Conservation (phyloP, 1,140 invertebrate genomes). For the Drosophila ogumai region DNA sequence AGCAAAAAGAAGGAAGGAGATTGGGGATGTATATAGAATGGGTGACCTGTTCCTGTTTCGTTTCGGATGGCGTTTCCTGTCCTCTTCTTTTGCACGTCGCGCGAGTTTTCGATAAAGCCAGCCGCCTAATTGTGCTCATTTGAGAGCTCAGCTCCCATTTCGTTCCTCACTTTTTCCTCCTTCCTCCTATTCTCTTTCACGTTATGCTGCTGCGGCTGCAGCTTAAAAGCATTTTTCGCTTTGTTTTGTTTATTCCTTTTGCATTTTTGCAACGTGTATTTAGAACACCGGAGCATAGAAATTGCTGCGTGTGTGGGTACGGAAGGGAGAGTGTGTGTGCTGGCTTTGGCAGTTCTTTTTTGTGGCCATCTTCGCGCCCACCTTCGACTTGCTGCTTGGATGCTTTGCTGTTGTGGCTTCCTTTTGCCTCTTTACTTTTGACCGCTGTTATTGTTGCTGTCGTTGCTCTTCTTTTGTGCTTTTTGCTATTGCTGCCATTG, state of each 20-base stretch:
- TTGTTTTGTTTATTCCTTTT: slow-evolving; percentile 66
- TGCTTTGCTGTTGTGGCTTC: slow-evolving; percentile 58
- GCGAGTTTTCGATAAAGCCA: slow-evolving; percentile 75
- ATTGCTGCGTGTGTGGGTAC: slow-evolving; percentile 19
- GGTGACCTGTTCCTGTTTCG: slow-evolving; percentile 75
- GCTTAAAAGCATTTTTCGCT: slow-evolving; percentile 67
- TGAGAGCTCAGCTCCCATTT: slow-evolving; percentile 67
- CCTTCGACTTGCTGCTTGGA: slow-evolving; percentile 72
- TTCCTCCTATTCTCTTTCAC: slow-evolving; percentile 36
- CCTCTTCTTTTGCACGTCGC: slow-evolving; percentile 39
- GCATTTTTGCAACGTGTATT: slow-evolving; percentile 76
- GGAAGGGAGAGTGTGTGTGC: slow-evolving; percentile 1
- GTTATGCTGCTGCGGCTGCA: slow-evolving; percentile 54
- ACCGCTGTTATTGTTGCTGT: slow-evolving; percentile 56
- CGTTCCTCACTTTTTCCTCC: slow-evolving; percentile 21
- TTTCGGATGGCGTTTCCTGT: slow-evolving; percentile 43
- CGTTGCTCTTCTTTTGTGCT: slow-evolving; percentile 51
- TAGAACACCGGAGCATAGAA: slow-evolving; percentile 68
- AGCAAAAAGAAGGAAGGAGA: slow-evolving; percentile 30
- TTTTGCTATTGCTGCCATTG: slow-evolving; percentile 52
- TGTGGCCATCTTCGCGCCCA: slow-evolving; percentile 60
- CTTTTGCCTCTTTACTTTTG: slow-evolving; percentile 47
- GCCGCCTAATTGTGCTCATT: slow-evolving; percentile 82
- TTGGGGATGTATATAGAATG: slow-evolving; percentile 27
- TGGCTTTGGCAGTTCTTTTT: slow-evolving; percentile 63